These are phyloP conservation scores for Myopa tessellatipennis DNA, from an alignment of 2,888 invertebrate species.

Conservation along the genomic window DNA sequence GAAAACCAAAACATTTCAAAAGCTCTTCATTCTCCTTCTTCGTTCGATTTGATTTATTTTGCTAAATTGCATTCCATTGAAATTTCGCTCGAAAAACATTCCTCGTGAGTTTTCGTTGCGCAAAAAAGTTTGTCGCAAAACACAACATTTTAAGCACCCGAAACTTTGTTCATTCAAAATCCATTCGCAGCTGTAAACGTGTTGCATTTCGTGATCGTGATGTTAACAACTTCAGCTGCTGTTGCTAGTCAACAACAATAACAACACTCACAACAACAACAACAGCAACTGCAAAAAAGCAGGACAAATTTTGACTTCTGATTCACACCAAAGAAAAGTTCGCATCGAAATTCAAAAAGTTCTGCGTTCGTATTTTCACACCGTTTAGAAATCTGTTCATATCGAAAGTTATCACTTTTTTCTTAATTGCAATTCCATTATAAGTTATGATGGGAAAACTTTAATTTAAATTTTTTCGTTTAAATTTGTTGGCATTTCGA, in stretches of 20 bases:
- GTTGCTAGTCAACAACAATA: neutral
- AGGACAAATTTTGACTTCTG: neutral
- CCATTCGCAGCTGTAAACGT: neutral
- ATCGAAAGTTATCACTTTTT: too few species aligned
- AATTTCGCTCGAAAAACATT: too few species aligned
- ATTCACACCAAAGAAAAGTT: neutral
- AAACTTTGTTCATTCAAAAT: neutral
- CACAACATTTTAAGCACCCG: neutral
- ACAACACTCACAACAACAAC: neutral
- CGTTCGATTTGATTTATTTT: too few species aligned
- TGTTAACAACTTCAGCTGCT: neutral
- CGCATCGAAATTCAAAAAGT: neutral
- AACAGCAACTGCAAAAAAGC: neutral
- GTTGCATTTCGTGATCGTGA: neutral
- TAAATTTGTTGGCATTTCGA: too few species aligned
- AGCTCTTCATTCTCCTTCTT: too few species aligned
- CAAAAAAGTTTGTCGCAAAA: slow-evolving; percentile 29
- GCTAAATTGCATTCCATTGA: too few species aligned
- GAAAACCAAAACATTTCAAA: too few species aligned
- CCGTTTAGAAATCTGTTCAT: too few species aligned
- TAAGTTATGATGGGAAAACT: too few species aligned
- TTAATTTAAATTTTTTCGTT: too few species aligned
- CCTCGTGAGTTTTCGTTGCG: neutral
- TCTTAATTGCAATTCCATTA: too few species aligned
- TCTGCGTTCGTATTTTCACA: too few species aligned